Evolutionary conservation across 37 sponge, comb jelly and placozoan genomes (phyloP), one percentile per base, ranked within the genome.

Genomic region (Geodia barretti): DNA sequence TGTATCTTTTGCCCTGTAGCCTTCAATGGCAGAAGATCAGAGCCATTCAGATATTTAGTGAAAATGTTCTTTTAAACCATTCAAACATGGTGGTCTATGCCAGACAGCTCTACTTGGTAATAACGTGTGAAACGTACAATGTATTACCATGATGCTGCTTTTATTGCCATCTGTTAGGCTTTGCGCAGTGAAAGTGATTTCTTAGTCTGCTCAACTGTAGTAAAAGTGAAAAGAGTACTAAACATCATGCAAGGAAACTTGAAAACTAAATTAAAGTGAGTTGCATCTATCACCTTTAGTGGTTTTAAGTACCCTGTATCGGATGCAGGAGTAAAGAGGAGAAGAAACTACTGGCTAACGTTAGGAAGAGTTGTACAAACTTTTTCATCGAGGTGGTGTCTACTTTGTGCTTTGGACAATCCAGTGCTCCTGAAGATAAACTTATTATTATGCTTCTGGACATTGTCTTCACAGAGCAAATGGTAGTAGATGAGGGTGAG

Each of bases 331-430:
- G n/a, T n/a, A n/a, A n/a, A n/a, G n/a, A n/a, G n/a, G n/a, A n/a
- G n/a, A n/a, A n/a, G n/a, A n/a, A n/a, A n/a, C n/a, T n/a, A 70
- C 72, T 36, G 24, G 14, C 11, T 25, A 67, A 25, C 2, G 65
- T 84, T 35, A 34, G 69, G 17, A 47, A 43, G 40, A 47, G 36
- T 37, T 89, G 90, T 43, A 64, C 59, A 9, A 31, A 33, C 2
- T 89, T 84, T 32, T 92, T 92, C 62, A 80, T 88, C 73, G 93
- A 92, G 41, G 79, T 92, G 26, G 80, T 92, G 17, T 92, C 93
- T 39, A 79, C 72, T 36, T 83, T 92, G 0, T 92, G 93, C 64
- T 92, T 92, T 73, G 93, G 89, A 17, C 70, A 47, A 25, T 36
- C 60, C 58, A 78, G 54, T 23, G 60, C 81, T 21, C 93, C 93